Percentiles rank a stretch among this genome's conserved stretches.
phyloP scores from a whole-genome alignment of 2,113 vertebrate species.

The Daubentonia madagascariensis region DNA sequence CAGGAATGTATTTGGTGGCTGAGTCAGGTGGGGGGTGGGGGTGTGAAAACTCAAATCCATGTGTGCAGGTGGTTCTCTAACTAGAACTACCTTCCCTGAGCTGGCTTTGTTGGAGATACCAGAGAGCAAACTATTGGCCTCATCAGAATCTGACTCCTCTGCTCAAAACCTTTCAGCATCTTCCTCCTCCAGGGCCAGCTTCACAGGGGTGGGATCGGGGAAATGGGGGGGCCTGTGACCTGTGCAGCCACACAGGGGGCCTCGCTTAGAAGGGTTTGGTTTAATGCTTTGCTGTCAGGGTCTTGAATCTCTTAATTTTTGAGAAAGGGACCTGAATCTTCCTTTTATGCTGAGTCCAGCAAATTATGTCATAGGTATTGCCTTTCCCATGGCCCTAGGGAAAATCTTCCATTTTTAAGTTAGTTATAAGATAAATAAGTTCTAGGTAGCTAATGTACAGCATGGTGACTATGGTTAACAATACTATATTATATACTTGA shows the following conservation, averaged over 20 bases:
- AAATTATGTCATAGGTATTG: neutral
- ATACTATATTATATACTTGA: neutral
- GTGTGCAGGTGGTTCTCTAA: neutral
- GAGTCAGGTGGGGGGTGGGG: fast-evolving
- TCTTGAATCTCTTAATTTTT: neutral
- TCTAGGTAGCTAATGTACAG: neutral
- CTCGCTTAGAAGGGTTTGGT: neutral
- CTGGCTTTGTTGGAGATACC: neutral
- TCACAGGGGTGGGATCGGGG: neutral
- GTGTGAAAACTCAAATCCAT: neutral
- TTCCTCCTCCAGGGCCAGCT: neutral
- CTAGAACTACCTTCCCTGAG: neutral
- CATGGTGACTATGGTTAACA: neutral
- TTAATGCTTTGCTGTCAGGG: neutral
- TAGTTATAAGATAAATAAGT: neutral
- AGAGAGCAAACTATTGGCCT: neutral
- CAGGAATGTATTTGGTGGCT: fast-evolving
- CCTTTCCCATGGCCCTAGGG: neutral
- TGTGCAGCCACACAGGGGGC: fast-evolving
- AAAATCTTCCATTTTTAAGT: neutral
- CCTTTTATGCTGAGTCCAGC: neutral
- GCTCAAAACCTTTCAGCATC: neutral
- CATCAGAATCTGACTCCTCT: neutral
- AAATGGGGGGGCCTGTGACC: neutral
- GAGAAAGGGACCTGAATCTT: neutral